These are phyloP conservation scores for Sesia bembeciformis DNA, from an alignment of 2,888 invertebrate species.

Conservation along the genomic window DNA sequence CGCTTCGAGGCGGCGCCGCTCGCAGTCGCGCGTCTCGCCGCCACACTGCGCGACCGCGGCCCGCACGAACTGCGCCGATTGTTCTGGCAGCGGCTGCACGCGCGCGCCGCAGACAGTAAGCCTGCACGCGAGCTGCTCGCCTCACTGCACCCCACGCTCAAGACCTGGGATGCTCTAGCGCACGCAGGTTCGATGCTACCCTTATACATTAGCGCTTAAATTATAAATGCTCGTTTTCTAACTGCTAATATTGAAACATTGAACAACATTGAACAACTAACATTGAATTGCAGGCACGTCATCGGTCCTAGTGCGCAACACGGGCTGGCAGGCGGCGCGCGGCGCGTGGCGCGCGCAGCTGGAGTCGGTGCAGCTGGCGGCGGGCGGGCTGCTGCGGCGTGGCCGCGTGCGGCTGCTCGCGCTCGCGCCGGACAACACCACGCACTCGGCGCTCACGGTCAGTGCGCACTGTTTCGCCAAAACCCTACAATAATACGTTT, in stretches of 20 bases:
- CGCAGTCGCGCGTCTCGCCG: slow-evolving; percentile 9
- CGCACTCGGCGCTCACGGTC: slow-evolving; percentile 14
- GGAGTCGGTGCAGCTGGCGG: slow-evolving; percentile 39
- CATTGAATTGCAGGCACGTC: slow-evolving; percentile 16
- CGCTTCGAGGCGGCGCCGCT: slow-evolving; percentile 10
- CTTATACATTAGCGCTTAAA: background rate
- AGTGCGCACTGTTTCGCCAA: slow-evolving; percentile 1
- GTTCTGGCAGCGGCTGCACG: slow-evolving; percentile 2
- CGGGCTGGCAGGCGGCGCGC: slow-evolving; percentile 23
- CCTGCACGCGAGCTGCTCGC: slow-evolving; percentile 9
- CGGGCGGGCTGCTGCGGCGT: slow-evolving; percentile 36
- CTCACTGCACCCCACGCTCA: slow-evolving; percentile 16
- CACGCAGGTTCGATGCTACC: slow-evolving; percentile 13
- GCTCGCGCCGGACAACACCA: slow-evolving; percentile 5
- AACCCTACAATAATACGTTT: no score
- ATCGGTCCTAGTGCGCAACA: slow-evolving; percentile 26
- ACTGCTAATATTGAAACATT: no score
- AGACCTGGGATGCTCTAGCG: slow-evolving; percentile 28
- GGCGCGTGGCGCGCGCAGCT: slow-evolving; percentile 21
- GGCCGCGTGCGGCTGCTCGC: slow-evolving; percentile 30
- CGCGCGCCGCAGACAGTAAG: slow-evolving; percentile 12
- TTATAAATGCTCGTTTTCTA: background rate
- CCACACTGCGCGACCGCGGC: slow-evolving; percentile 12
- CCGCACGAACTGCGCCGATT: slow-evolving; percentile 41
- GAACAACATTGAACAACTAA: no score